Evolutionary conservation across 2,888 invertebrate species (phyloP), one percentile per base, ranked within the genome.

Genomic region (Pemphredon lugubris): DNA sequence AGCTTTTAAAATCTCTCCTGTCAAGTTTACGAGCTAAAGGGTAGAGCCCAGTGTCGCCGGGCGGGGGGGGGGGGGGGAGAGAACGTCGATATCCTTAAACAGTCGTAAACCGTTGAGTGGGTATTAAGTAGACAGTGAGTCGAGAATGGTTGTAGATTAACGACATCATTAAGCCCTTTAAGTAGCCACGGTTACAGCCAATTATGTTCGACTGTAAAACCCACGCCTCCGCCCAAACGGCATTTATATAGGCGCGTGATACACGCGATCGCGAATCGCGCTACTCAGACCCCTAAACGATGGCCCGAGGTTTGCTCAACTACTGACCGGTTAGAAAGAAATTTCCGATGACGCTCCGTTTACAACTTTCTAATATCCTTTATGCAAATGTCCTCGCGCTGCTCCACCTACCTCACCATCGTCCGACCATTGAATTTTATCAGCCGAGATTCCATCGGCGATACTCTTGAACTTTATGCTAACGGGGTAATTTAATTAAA

Each of bases 151-250:
- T 72, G 68, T 63, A 58, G 78, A 79, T 83, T 82, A 83, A 84
- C 68, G 83, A 79, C 40, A 74, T 82, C 82, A 81, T 84, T 75
- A 79, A 82, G 71, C 40, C 51, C 45, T 48, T 59, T 61, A 63
- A 77, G 69, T 73, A 57, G 63, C 44, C 23, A 37, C 47, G 61
- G 65, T 81, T 79, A 83, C 77, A 77, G 73, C 76, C 83, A 83
- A 84, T 84, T 83, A 83, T 69, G 57, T 59, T 47, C 39, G 39
- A 39, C 48, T 72, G 76, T 74, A 77, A 84, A 84, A 80, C 72
- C 75, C 59, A 67, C 59, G 57, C 65, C 42, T 39, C 14, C 5
- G n/a, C n/a, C 23, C 42, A 53, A 45, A 74, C 45, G 64, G 74
- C 77, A 64, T 74, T 77, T 74, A 77, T 66, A 71, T 50, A 14